Evolutionary conservation across 2,113 vertebrate genomes (phyloP), one percentile per base, ranked within the genome.

Genomic region (Struthio camelus): DNA sequence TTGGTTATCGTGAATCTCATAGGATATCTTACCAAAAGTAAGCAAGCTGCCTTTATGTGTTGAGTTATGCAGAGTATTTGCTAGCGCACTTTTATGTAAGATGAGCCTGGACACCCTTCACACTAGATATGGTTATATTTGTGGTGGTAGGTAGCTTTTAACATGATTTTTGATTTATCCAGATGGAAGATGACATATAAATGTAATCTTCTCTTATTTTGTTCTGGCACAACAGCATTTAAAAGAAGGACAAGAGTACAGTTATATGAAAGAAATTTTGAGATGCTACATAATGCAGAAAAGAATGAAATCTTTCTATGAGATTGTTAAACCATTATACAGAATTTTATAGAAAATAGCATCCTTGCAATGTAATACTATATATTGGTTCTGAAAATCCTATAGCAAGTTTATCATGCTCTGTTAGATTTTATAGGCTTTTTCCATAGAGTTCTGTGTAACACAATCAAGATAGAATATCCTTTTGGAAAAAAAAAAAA

Each of bases 121-220:
- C 80, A 92, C 54, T 36, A 93, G 46, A 56, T 75, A 38, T n/a
- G 61, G 72, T 89, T 94, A 38, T 77, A 89, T 90, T 94, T 73
- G 84, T 90, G 77, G 69, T 71, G 32, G 36, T 42, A 64, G 71
- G 12, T 59, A 84, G 27, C 15, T 86, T n/a, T 73, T 90, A 92
- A 89, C 34, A 64, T 19, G 54, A 92, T 94, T 95, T 94, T 76
- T 91, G 9, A 62, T 42, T 90, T 93, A 92, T 46, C 69, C 54
- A 78, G 88, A 86, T 88, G 16, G 65, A 90, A 90, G 65, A 87
- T 71, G 77, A 81, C 77, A 87, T 90, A 94, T 44, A 93, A 93
- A 92, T 70, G 36, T 88, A 95, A 94, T 92, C 80, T 87, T 87
- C 15, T 87, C 85, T 77, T 70, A 73, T 93, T 96, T 86, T 71